Base-by-base conservation (phyloP, 2,888 invertebrate genomes). In the Eucera pruinosa region DNA sequence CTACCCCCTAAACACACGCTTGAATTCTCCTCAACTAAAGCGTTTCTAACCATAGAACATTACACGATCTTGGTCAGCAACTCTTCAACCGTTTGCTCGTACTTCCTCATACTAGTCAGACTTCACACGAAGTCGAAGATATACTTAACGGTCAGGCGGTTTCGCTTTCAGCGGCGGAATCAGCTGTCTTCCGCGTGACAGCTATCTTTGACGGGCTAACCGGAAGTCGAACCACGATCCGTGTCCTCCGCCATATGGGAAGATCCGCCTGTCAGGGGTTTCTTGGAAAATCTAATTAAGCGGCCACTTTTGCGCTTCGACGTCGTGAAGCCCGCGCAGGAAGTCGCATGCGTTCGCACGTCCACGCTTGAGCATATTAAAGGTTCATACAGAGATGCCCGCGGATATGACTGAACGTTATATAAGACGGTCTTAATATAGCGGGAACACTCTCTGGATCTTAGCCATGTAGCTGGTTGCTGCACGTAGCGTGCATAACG, bases 401-500 rank as follows among this genome's bases (percentile, higher is more conserved):
- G 71, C 57, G 68, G 81, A 84, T 86, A 87, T 86, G 87, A 87
- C 73, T 83, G 80, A 87, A 85, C 78, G 84, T 89, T 89, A 89
- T 84, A 86, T 89, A 89, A 89, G 85, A 72, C 78, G 79, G 71
- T 82, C 87, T 87, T 88, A 89, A 89, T 89, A 88, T 89, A 89
- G 88, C 87, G 78, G 65, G 65, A 87, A 88, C 87, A 80, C 86
- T 85, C 81, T 83, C 88, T 89, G 89, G 89, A 89, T 79, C 86
- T 83, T 84, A 85, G 89, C 89, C 89, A 89, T 85, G 82, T 83
- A 77, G 74, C 72, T 78, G 82, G 84, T 86, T 80, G 76, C 73
- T 75, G 66, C 62, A 68, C 61, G 72, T 77, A 75, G 57, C 64
- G 70, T 55, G 73, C 67, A 55, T 70, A 77, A 77, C 71, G 71